Base-by-base conservation (phyloP, 2,113 vertebrate species). In the Indicator indicator region DNA sequence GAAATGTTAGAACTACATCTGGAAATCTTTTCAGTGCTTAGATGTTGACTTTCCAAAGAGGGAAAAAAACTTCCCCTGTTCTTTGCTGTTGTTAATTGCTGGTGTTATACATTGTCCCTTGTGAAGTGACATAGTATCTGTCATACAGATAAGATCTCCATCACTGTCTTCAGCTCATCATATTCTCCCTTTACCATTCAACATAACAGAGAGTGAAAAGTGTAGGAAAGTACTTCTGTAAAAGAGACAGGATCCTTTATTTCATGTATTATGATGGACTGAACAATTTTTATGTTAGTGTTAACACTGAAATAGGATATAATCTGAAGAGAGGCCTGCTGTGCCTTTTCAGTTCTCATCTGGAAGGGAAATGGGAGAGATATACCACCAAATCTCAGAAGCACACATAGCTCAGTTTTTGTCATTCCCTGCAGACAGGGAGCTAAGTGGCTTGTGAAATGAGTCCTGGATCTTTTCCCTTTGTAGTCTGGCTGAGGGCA, bases 331-430 rank as follows among this genome's bases (percentile, higher is more conserved):
- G 11, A 15, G 3, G 1, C 20, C n/a, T 0, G 13, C 6, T 46
- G 23, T 33, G 73, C 12, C 15, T 7, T 19, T 36, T 76, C 50
- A 21, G 5, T 26, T 87, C 19, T 9, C 3, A 14, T 4, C 9
- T 42, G 28, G 46, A 73, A 62, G 27, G 2, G 4, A 9, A 86
- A 68, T 9, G 13, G 16, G 3, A 38, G 6, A 1, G 4, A 27
- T 33, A 16, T 1, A 14, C 1, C 7, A 1, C 27, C 8, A 90
- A 42, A 55, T 75, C 18, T 30, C 46, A 27, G 0, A 1, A 24
- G 12, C 0, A 0, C 7, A 3, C 3, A 5, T 8, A 38, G 11
- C 9, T 81, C n/a, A 70, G 46, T 3, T 27, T 72, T 73, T 71
- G n/a, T 38, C 13, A 32, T 78, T 21, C 19, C 8, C 11, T 52